These are phyloP conservation scores for Hydrotaea cyrtoneurina DNA, from an alignment of 2,888 invertebrate genomes.

Conservation along the genomic window DNA sequence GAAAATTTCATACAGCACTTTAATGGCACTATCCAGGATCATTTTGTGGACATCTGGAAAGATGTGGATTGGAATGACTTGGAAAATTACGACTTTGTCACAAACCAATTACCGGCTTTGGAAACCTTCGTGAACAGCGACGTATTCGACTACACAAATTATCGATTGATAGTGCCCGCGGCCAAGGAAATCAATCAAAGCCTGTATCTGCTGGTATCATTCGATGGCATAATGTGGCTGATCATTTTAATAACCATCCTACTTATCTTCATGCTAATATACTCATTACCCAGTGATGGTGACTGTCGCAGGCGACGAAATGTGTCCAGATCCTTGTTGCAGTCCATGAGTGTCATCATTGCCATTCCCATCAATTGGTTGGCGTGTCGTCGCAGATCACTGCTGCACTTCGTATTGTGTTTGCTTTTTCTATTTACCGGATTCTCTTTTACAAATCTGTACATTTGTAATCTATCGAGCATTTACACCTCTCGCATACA, in stretches of 20 bases:
- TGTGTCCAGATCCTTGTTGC: background rate
- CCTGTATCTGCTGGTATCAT: slow-evolving; percentile 69
- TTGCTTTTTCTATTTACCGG: no score
- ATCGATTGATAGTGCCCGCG: slow-evolving; percentile 70
- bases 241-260: background rate
- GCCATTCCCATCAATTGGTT: slow-evolving; percentile 47
- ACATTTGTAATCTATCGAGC: no score
- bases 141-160: slow-evolving; percentile 67
- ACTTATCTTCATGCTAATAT: background rate
- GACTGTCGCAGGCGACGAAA: background rate
- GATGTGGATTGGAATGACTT: no score
- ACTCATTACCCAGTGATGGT: slow-evolving; percentile 14
- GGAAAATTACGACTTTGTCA: no score
- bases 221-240: slow-evolving; percentile 60
- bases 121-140: no score
- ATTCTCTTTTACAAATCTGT: no score
- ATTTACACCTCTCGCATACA: no score
- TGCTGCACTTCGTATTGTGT: slow-evolving; percentile 62
- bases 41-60: background rate
- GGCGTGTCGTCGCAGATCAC: slow-evolving; percentile 40
- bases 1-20: slow-evolving; percentile 70
- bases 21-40: slow-evolving; percentile 68
- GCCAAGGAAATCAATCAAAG: slow-evolving; percentile 66
- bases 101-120: no score
- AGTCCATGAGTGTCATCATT: background rate